Conservation (phyloP, 2,113 vertebrate species). For the Ochotona princeps region DNA sequence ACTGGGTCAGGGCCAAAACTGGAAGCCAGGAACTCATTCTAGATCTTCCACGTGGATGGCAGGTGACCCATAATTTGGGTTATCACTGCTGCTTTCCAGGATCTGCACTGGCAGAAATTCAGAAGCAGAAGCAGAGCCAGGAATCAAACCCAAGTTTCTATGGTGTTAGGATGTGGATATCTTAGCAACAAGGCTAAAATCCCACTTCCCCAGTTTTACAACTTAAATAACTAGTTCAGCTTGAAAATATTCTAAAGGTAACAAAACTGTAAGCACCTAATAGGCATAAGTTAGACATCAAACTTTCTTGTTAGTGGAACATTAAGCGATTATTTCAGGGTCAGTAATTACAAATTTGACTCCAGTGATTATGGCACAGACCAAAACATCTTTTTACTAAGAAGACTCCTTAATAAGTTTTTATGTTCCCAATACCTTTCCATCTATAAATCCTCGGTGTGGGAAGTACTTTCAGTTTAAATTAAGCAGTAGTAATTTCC, state of each 20-base stretch:
- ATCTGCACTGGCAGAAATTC: no score
- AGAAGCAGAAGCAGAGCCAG: no score
- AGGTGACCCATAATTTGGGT: no score
- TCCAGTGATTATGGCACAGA: not conserved
- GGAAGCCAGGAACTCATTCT: no score
- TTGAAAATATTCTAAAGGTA: constrained; percentile 36
- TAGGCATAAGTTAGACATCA: constrained; percentile 1
- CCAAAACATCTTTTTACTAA: constrained; percentile 49
- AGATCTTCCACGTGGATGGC: no score
- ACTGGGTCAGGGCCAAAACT: no score
- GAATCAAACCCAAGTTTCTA: no score
- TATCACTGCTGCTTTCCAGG: no score
- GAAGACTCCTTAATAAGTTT: constrained; percentile 27
- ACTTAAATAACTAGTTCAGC: constrained; percentile 30
- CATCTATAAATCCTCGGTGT: not conserved
- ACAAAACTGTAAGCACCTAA: not conserved
- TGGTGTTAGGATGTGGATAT: no score
- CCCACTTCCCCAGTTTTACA: not conserved
- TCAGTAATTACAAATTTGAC: constrained; percentile 1
- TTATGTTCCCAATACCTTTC: constrained; percentile 2
- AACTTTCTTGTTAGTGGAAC: not conserved
- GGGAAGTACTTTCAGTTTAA: constrained; percentile 16
- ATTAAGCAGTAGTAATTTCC: not conserved
- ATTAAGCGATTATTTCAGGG: not conserved
- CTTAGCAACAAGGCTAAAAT: no score